Conservation (phyloP, 2,888 invertebrate genomes). For the Slavum lentiscoides region DNA sequence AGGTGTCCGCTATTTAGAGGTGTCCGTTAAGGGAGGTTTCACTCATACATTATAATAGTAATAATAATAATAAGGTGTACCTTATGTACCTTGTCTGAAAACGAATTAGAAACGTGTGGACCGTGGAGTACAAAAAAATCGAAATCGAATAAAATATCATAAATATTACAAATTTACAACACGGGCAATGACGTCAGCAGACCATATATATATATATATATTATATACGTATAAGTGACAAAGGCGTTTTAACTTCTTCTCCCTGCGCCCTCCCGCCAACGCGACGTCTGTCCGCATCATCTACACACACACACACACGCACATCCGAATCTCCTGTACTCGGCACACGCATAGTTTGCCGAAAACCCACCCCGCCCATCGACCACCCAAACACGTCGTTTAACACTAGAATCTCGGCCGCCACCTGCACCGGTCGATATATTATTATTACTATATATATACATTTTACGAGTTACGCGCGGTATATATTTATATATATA, state of each 20-base stretch:
- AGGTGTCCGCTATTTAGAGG: no score
- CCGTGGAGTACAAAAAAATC: neutral
- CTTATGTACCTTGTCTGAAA: no score
- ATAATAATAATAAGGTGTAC: no score
- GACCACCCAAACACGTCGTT: no score
- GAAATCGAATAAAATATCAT: neutral
- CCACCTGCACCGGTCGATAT: constrained; percentile 39
- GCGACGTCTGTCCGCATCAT: neutral
- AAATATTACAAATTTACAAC: neutral
- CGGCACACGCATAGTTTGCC: no score
- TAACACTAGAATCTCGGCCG: constrained; percentile 2
- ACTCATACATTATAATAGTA: no score
- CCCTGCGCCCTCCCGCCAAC: neutral
- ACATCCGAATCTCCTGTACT: no score
- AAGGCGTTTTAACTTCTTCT: constrained; percentile 7
- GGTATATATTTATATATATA: no score
- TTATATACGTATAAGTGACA: neutral
- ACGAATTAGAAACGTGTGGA: no score
- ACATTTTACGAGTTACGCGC: neutral
- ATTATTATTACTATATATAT: neutral
- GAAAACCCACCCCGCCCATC: neutral
- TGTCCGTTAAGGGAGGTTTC: no score
- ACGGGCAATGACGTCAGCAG: constrained; percentile 29
- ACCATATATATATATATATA: no score
- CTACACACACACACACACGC: constrained; percentile 1